Conservation (phyloP, 2,113 vertebrate genomes). For the Corythornis madagascariensis region DNA sequence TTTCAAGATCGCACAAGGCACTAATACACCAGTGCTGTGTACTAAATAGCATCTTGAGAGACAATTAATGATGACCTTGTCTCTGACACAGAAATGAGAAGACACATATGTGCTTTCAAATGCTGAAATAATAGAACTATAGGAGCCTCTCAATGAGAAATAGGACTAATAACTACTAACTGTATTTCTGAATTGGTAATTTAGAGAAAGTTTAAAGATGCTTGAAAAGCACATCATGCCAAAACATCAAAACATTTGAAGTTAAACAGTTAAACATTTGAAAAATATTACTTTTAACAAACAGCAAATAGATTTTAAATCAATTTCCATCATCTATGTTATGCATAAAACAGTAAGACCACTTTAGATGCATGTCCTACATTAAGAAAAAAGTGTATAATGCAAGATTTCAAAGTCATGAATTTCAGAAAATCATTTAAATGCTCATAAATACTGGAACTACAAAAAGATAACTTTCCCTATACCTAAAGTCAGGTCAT, state of each 20-base stretch:
- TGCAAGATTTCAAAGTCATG: neutral
- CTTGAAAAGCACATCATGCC: neutral
- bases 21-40: neutral
- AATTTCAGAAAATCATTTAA: neutral
- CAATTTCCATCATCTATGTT: neutral
- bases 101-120: neutral
- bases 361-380: neutral
- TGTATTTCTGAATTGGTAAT: neutral
- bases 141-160: neutral
- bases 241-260: neutral
- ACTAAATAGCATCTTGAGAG: slow-evolving; percentile 27
- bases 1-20: slow-evolving; percentile 37
- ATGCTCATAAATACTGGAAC: neutral
- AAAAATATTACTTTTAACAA: neutral
- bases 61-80: slow-evolving; percentile 29
- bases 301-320: neutral
- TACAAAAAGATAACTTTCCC: neutral
- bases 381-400: neutral
- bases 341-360: neutral
- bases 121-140: neutral
- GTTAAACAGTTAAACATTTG: neutral
- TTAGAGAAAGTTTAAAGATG: neutral
- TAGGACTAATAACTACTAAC: neutral
- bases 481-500: neutral
- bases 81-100: slow-evolving; percentile 9